These are phyloP conservation scores for Trissonchulus latispiculum DNA, from an alignment of 2,888 invertebrate species.

Conservation along the genomic window DNA sequence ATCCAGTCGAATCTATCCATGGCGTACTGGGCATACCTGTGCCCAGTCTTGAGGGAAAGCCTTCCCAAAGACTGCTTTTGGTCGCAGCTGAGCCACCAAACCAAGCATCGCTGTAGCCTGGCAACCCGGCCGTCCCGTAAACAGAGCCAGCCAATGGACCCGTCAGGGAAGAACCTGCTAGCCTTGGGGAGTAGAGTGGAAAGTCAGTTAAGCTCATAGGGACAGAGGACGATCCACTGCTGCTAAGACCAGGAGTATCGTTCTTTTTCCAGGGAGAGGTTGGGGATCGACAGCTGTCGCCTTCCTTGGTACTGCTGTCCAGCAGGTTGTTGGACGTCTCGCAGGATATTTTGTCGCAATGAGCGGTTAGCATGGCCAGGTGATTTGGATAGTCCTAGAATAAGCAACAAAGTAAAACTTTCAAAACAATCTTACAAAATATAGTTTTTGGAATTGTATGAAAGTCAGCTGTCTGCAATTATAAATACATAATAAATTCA, in stretches of 20 bases:
- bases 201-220: background rate
- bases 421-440: background rate
- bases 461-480: too few species aligned
- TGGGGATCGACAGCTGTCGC: too few species aligned
- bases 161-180: background rate
- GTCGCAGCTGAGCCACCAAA: background rate
- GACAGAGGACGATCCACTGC: too few species aligned
- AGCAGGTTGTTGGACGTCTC: too few species aligned
- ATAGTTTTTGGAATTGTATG: too few species aligned
- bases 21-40: background rate
- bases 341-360: background rate
- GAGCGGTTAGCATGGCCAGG: conserved; percentile 23
- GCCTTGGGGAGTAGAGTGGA: background rate
- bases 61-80: background rate
- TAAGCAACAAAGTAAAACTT: background rate
- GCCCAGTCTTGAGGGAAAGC: background rate
- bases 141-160: background rate
- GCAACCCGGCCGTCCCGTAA: background rate
- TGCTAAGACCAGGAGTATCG: background rate
- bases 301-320: too few species aligned
- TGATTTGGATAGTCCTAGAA: background rate
- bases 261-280: too few species aligned
- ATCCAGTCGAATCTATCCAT: background rate
- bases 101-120: background rate
- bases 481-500: too few species aligned